Evolutionary conservation across 2,888 invertebrate species (phyloP), one percentile per base, ranked within the genome.

Genomic region (Eupithecia centaureata): DNA sequence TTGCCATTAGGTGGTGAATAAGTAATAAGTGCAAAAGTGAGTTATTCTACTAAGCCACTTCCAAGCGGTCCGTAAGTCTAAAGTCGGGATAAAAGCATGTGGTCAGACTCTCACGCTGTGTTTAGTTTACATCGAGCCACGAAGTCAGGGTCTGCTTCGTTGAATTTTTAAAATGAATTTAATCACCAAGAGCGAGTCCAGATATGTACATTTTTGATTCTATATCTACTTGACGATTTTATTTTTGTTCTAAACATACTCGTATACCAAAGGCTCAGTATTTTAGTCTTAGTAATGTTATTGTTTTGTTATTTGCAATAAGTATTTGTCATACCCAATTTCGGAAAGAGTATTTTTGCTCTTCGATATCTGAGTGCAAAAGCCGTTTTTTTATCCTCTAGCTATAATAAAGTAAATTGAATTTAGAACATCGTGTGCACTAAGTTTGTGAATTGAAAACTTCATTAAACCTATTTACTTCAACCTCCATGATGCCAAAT

Each of bases 61-160:
- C 30, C 59, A 66, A 73, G 68, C 64, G 35, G 63, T 57, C 59
- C 25, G 35, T 66, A 72, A 74, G 67, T 70, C 63, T 22, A 54
- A 52, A 33, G 67, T 61, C 58, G 47, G 63, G 56, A 59, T 60
- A 18, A 60, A 68, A 27, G 65, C 71, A 68, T 70, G 61, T 72
- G 66, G 33, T 32, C 59, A 42, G 68, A 63, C 73, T 76, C 71
- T 63, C 70, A 74, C 62, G 59, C 63, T 66, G 71, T 68, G 65
- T 76, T 70, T 63, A 71, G 63, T 42, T 65, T 25, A 68, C 72
- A 65, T 71, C 54, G 70, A 72, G 63, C 51, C 58, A 63, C 38
- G 63, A 66, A 66, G 61, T 32, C 32, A 33, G 4, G 12, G 22
- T 13, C n/a, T 13, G 33, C 7, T 57, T 57, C 22, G 32, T 33